Evolutionary conservation across 2,797 vertebrate genomes (phyloP), one percentile per base, ranked within the genome.

Genomic region (Artibeus lituratus): DNA sequence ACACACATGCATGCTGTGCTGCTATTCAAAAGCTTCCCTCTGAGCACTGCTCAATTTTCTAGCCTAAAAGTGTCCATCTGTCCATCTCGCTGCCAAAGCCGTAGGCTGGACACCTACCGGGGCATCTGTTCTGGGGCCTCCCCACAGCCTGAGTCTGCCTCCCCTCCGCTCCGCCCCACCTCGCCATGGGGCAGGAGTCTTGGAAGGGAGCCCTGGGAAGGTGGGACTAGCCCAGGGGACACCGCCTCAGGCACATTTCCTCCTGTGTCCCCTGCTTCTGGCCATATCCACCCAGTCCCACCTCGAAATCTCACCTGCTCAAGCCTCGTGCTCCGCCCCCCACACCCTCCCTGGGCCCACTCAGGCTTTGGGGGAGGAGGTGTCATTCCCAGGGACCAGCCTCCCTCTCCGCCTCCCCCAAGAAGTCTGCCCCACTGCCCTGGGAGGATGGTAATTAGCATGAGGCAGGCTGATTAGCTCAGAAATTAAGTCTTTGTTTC

Each of bases 401-500:
- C 26, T 53, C 74, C 62, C 77, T 81, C 94, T 90, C 53, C 5
- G 19, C 26, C 94, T 94, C 0, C 97, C 87, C 97, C 87, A 97
- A 97, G 96, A 97, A 98, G 97, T 83, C 97, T 97, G 94, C 97
- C 96, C 96, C 96, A 96, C 95, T 98, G 97, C 98, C 98, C 91
- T 53, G 10, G 51, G 98, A 98, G 97, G 98, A 96, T 98, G 97
- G 97, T 98, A 98, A 98, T 98, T 98, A 98, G 98, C 11, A 78
- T 97, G 96, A 98, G 94, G 97, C 98, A 91, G 97, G 88, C 98
- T 98, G 98, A 98, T 98, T 98, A 98, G 98, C 97, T 98, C 98
- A 98, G 98, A 98, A 98, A 98, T 98, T 97, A 98, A 98, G 97
- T 98, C 98, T 98, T 98, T 98, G 94, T 98, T 98, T 98, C 62